Percentiles rank a stretch among this genome's conserved stretches.
Conservation (phyloP, 2,888 invertebrate genomes). For the Luperina nickerlii region DNA sequence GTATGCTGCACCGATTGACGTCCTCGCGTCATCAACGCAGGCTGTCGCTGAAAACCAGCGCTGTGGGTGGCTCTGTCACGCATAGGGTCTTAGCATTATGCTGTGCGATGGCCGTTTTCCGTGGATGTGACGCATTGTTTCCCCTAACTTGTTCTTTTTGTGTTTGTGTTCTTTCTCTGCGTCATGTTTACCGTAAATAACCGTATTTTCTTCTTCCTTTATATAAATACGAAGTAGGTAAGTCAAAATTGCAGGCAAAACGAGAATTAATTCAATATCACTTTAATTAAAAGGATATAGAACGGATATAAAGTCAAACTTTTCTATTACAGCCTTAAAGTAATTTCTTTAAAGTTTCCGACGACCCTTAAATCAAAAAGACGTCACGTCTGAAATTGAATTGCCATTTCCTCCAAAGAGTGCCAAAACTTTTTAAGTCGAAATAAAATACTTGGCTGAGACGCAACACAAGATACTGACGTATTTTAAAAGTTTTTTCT, state of each 20-base stretch:
- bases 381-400: conserved; percentile 47
- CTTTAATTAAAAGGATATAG: conserved; percentile 5
- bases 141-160: background rate
- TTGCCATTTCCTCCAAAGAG: conserved; percentile 36
- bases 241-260: background rate
- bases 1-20: too few species aligned
- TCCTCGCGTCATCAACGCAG: too few species aligned
- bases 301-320: conserved; percentile 2
- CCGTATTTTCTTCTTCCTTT: too few species aligned
- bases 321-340: conserved; percentile 4
- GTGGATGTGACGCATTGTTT: background rate
- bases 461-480: conserved; percentile 3
- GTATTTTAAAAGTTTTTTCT: conserved; percentile 10
- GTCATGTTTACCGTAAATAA: too few species aligned
- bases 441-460: conserved; percentile 27
- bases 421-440: conserved; percentile 34
- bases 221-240: background rate
- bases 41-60: too few species aligned
- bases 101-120: background rate
- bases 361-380: conserved; percentile 38
- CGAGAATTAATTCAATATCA: background rate
- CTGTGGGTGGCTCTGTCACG: background rate
- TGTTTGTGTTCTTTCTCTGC: background rate
- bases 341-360: conserved; percentile 34
- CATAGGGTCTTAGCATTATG: background rate